These are phyloP conservation scores for Steinernema feltiae DNA, from an alignment of 1,140 invertebrate species.

Conservation along the genomic window DNA sequence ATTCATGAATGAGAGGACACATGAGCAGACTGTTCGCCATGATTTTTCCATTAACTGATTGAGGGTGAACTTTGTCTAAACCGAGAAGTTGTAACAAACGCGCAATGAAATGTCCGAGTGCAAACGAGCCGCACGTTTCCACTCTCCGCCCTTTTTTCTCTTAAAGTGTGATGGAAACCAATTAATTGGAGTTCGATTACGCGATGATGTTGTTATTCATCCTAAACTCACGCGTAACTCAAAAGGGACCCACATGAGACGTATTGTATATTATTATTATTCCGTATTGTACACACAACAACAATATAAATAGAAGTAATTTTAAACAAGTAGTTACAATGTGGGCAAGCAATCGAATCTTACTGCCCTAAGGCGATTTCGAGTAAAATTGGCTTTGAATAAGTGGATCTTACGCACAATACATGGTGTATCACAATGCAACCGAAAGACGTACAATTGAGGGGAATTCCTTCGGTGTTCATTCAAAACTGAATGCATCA, in stretches of 20 bases:
- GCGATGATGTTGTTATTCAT: not conserved
- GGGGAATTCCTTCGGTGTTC: not conserved
- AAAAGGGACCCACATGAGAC: too few species aligned
- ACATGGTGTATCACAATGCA: not conserved
- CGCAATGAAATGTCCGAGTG: too few species aligned
- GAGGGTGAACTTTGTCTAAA: too few species aligned
- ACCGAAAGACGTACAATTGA: not conserved
- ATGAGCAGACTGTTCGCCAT: too few species aligned
- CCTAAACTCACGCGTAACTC: not conserved
- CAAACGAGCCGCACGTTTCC: too few species aligned
- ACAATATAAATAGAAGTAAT: not conserved
- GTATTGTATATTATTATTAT: too few species aligned
- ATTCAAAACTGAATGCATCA: not conserved
- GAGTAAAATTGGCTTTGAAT: not conserved
- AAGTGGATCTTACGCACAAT: not conserved
- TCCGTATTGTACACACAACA: too few species aligned
- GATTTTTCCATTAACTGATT: too few species aligned
- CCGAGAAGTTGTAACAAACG: too few species aligned
- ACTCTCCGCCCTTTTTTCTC: not conserved
- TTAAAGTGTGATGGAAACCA: not conserved
- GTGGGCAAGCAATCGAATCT: not conserved
- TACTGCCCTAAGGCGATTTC: conserved; percentile 1
- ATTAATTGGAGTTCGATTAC: not conserved
- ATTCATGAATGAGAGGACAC: too few species aligned
- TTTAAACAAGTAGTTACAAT: not conserved